Conservation (phyloP, 2,797 vertebrate genomes). For the Tympanoctomys barrerae region DNA sequence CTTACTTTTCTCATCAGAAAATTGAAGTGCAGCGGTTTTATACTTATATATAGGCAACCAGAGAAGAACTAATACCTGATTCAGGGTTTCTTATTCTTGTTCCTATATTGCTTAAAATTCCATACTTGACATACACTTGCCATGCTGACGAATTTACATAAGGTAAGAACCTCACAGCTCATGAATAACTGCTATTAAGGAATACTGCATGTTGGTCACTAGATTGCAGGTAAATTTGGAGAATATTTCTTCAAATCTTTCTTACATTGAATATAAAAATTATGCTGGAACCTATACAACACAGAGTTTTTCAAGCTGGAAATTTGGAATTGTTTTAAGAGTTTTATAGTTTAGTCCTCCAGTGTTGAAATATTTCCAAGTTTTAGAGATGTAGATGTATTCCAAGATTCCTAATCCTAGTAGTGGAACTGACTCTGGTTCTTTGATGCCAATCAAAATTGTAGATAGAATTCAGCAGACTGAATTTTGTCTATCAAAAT, state of each 20-base stretch:
- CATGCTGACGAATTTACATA: neutral
- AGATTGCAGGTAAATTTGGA: neutral
- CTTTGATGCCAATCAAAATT: constrained; percentile 22
- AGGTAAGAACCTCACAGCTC: neutral
- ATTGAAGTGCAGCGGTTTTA: neutral
- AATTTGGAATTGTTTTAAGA: neutral
- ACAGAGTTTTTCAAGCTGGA: neutral
- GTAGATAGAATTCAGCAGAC: neutral
- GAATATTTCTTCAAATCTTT: constrained; percentile 1
- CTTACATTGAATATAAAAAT: neutral
- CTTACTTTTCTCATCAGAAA: constrained; percentile 35
- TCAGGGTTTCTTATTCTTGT: neutral
- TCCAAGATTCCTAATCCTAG: neutral
- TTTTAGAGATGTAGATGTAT: neutral
- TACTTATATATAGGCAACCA: neutral
- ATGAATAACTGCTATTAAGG: neutral
- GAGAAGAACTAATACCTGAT: neutral
- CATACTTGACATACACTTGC: neutral
- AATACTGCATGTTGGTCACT: neutral
- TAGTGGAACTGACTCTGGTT: neutral
- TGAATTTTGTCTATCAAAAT: neutral
- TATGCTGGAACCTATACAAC: neutral
- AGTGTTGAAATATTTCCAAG: neutral
- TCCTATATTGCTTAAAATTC: neutral
- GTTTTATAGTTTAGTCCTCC: neutral